phyloP scores from a whole-genome alignment of 92 coral and sea anemone genomes.

The Galaxea fascicularis region DNA sequence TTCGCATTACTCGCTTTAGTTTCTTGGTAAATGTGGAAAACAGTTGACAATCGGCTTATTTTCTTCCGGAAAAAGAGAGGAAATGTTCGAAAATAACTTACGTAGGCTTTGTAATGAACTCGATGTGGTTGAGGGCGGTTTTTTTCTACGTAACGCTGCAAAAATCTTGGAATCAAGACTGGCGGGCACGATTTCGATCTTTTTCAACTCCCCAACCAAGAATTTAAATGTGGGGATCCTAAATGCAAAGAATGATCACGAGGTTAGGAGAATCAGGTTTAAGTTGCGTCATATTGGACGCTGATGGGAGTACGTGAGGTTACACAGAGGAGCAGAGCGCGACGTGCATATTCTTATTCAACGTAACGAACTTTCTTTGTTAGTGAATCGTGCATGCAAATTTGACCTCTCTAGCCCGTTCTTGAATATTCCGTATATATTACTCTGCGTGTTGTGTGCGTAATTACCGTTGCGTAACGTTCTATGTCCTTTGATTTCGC shows the following conservation, averaged over 20 bases:
- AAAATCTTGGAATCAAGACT: neutral
- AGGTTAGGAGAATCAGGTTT: neutral
- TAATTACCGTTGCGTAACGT: neutral
- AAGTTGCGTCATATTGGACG: neutral
- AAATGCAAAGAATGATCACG: neutral
- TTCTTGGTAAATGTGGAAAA: slow-evolving; percentile 1
- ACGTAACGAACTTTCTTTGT: neutral
- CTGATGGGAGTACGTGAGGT: slow-evolving; percentile 20
- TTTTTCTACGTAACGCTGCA: slow-evolving; percentile 1
- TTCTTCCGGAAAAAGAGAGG: slow-evolving; percentile 29
- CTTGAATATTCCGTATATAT: slow-evolving; percentile 12
- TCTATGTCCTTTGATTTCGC: neutral
- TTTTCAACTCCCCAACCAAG: too few relatives aligned
- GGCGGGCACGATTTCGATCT: neutral
- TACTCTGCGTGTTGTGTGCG: neutral
- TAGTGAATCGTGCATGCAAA: neutral
- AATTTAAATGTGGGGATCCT: neutral
- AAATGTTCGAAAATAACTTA: neutral
- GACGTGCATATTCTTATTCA: neutral
- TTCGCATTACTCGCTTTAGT: neutral
- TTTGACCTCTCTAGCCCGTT: slow-evolving; percentile 5
- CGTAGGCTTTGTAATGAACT: neutral
- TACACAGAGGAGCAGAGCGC: neutral
- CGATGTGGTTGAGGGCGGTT: neutral
- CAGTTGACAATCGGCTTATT: neutral